phyloP scores from a whole-genome alignment of 2,113 vertebrate species.

The Haemorhous mexicanus region DNA sequence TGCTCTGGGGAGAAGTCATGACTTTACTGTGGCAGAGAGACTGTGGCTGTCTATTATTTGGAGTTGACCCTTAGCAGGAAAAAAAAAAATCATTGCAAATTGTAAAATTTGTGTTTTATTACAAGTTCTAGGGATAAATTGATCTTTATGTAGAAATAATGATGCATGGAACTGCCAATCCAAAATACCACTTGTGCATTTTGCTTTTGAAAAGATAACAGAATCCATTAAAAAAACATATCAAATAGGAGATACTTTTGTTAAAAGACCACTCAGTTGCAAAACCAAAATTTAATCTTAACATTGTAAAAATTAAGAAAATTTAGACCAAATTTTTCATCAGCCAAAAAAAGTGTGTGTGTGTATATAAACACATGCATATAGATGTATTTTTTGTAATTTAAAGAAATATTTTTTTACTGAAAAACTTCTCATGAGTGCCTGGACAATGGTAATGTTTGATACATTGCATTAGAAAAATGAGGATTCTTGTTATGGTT shows the following conservation, averaged over 20 bases:
- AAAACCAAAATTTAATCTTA: neutral
- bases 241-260: neutral
- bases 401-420: neutral
- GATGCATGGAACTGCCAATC: neutral
- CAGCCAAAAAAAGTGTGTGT: neutral
- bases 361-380: rapidly evolving
- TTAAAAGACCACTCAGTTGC: neutral
- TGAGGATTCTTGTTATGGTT: neutral
- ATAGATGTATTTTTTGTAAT: neutral
- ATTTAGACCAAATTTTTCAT: neutral
- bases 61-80: neutral
- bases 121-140: neutral
- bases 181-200: neutral
- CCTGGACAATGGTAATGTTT: neutral
- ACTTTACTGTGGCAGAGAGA: neutral
- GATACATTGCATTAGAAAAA: neutral
- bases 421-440: neutral
- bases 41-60: neutral
- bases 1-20: neutral
- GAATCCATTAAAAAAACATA: neutral
- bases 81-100: neutral
- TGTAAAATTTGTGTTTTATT: neutral
- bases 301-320: neutral
- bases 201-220: neutral
- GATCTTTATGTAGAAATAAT: neutral